Percentiles rank a stretch among this genome's conserved stretches.
These are phyloP conservation scores for Scleropages formosus DNA, from an alignment of 2,797 vertebrate species.

Conservation along the genomic window DNA sequence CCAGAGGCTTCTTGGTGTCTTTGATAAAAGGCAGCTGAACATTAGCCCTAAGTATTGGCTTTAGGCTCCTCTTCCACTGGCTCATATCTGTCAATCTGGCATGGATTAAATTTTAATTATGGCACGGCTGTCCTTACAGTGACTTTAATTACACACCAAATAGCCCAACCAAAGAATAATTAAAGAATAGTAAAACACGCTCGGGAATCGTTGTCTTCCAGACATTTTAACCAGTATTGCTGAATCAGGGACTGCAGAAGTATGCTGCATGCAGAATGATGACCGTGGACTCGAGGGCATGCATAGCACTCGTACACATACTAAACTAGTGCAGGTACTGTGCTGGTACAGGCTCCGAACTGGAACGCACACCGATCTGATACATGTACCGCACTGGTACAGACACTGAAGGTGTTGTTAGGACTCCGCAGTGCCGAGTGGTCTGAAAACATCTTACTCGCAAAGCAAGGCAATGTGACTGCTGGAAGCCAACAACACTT, in stretches of 20 bases:
- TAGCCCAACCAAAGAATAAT: slow-evolving; percentile 35
- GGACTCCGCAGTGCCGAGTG: too few species aligned
- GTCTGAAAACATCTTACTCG: too few species aligned
- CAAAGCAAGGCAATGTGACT: too few species aligned
- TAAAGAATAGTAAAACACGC: slow-evolving; percentile 25
- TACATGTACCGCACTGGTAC: too few species aligned
- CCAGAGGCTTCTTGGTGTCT: slow-evolving; percentile 18
- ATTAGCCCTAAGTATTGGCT: slow-evolving; percentile 33
- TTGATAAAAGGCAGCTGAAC: slow-evolving; percentile 33
- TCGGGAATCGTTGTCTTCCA: slow-evolving; percentile 18
- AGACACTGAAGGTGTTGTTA: too few species aligned
- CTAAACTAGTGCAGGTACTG: too few species aligned
- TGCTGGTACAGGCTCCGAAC: too few species aligned
- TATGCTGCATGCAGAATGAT: background rate
- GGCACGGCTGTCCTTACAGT: slow-evolving; percentile 29
- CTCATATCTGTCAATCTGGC: slow-evolving; percentile 38
- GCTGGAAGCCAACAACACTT: too few species aligned
- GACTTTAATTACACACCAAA: slow-evolving; percentile 38
- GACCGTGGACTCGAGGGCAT: too few species aligned
- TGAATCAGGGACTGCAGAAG: background rate
- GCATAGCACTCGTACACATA: too few species aligned
- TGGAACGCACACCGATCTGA: too few species aligned
- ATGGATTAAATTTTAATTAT: slow-evolving; percentile 38
- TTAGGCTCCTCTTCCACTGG: slow-evolving; percentile 31
- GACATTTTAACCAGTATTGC: slow-evolving; percentile 21